Evolutionary conservation across 53 echinoderm and acorn worm genomes (phyloP), one percentile per base, ranked within the genome.

Genomic region (Stichopus horrens): DNA sequence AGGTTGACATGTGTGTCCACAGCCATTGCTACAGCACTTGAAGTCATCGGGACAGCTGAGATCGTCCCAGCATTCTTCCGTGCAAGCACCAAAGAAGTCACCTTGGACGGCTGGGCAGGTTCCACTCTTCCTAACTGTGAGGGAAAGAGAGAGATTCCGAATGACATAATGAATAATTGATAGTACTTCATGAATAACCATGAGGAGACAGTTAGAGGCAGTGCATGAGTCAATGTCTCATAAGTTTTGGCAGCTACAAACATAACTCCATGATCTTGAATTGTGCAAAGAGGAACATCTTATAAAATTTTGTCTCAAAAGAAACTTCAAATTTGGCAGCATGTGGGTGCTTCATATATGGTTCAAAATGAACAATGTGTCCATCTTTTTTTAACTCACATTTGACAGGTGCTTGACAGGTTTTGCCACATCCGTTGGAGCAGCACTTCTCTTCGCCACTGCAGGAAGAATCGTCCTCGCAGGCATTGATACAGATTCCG

Each of bases 11-110:
- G 55, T 53, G 16, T 79, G 78, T 54, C 90, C 92, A 21, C 92
- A 90, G 8, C 86, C 86, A 58, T 92, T 90, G 37, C 90, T 90
- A 60, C 92, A 92, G 23, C 92, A 92, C 74, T 92, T 92, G 67
- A 80, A 53, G 23, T 92, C 82, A 23, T 80, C 87, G 4, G 59
- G 59, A 58, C 92, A 92, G 54, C 74, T 78, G 16, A 74, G 78
- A 58, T 92, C 92, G 5, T 66, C 89, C 54, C 54, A 74, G 9
- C 92, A 92, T 21, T 79, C 87, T 18, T 58, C 55, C 5, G 74
- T 11, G 80, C 90, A 90, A 52, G 60, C 73, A 18, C 92, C 87
- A 22, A 58, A 90, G 58, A 59, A 20, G 10, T 16, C 58, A 51
- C 10, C 74, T 0, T 52, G 67, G 2, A 71, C 66, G 60, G 63